These are phyloP conservation scores for Pristionchus fissidentatus DNA, from an alignment of 2,888 invertebrate species.

Conservation along the genomic window DNA sequence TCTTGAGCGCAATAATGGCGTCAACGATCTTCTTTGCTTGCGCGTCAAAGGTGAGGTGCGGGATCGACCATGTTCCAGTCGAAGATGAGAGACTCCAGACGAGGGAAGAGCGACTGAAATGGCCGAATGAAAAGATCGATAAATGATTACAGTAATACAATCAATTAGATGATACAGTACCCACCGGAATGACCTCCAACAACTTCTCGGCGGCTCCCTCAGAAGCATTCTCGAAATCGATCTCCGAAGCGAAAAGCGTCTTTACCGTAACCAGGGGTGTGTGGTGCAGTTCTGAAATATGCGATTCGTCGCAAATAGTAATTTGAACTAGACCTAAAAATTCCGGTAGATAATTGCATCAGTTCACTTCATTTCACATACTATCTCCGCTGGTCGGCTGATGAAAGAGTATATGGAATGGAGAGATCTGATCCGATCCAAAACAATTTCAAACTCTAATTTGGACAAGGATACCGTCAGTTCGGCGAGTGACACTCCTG, in stretches of 20 bases:
- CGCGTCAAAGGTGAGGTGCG: conserved; percentile 51
- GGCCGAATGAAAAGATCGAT: too few relatives aligned
- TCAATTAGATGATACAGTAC: too few relatives aligned
- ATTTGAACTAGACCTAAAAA: not conserved
- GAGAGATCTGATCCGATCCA: too few relatives aligned
- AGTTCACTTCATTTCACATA: too few relatives aligned
- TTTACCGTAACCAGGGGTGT: conserved; percentile 58
- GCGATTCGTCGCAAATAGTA: too few relatives aligned
- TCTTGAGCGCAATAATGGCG: conserved; percentile 49
- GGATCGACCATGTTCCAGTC: conserved; percentile 65
- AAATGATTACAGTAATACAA: too few relatives aligned
- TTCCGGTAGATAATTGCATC: not conserved
- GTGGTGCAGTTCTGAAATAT: conserved; percentile 46
- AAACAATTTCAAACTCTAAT: not conserved
- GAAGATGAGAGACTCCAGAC: conserved; percentile 55
- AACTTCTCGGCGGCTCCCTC: conserved; percentile 57
- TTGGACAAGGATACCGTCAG: conserved; percentile 8
- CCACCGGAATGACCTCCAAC: conserved; percentile 53
- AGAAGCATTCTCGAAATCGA: conserved; percentile 51
- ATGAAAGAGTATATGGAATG: too few relatives aligned
- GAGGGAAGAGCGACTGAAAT: conserved; percentile 52
- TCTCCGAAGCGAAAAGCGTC: conserved; percentile 53
- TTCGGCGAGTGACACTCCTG: conserved; percentile 33
- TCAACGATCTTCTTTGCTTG: conserved; percentile 53
- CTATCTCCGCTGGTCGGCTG: too few relatives aligned